Base-by-base conservation (phyloP, 2,888 invertebrate genomes). In the Tryphoninae sp. region DNA sequence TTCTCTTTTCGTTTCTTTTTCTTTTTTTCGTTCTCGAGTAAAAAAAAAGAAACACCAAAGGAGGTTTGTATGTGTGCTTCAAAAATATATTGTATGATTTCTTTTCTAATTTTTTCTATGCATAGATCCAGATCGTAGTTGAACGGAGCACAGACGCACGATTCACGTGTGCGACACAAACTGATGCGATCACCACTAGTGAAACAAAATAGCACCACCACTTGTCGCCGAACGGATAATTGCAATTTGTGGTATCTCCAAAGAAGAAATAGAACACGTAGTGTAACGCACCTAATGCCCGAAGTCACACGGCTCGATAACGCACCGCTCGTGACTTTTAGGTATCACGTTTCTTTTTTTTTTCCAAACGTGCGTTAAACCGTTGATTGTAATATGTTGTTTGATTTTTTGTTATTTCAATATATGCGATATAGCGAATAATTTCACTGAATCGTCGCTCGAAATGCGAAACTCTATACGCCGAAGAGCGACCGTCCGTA, bases 401-500 rank as follows among this genome's bases (percentile, higher is more conserved):
- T 16, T 59, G 51, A 16, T 45, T 16, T 64, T 16, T 59, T 19
- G 26, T 68, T 69, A 11, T 16, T 13, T 58, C 13, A 58, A 64
- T 16, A 61, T 59, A n/a, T 53, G 42, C 26, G 26, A 33, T n/a
- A 23, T 7, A 45, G 22, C 16, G 64, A 62, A 23, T 64, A 19
- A 19, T 42, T 23, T 23, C 62, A 62, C 77, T 61, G 26, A 19
- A 53, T 53, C 33, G 33, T 19, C 45, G 72, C 26, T 45, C 23
- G 58, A 72, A 59, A 64, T 64, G 33, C 53, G 73, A 77, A 74
- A 77, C 42, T 19, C 26, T 23, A 67, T 69, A 83, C 76, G 81
- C 69, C 78, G 74, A 75, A 74, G 81, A 85, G 78, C 79, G 78
- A 84, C 82, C 80, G 80, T 68, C 81, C 77, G 85, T 80, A 83